Evolutionary conservation across 2,797 vertebrate species (phyloP).

Genomic region (Spondyliosoma cantharus): DNA sequence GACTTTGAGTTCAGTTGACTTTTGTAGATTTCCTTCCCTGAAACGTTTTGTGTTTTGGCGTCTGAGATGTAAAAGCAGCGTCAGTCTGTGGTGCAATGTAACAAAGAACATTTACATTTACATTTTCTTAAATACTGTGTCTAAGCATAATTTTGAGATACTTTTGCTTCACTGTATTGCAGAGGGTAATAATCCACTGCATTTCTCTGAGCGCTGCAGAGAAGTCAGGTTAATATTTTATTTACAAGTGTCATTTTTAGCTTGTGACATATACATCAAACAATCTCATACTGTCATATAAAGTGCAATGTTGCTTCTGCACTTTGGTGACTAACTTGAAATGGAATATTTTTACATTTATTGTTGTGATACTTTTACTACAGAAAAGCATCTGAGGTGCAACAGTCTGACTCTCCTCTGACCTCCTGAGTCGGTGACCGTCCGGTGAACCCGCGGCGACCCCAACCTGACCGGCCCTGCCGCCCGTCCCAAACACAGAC

Average conservation of each 20-base stretch:
- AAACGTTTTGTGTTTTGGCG: background rate
- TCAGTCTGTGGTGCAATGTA: background rate
- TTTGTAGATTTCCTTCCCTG: background rate
- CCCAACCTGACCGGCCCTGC: conserved; percentile 82
- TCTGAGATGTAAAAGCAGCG: background rate
- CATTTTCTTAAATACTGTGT: background rate
- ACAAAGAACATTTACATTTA: background rate
- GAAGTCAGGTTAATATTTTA: too few species aligned
- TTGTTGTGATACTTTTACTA: conserved; percentile 1
- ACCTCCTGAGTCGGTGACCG: conserved; percentile 87
- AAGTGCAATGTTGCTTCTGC: background rate
- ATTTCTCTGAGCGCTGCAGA: too few species aligned
- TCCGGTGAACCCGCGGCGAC: conserved; percentile 89
- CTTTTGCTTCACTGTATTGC: background rate
- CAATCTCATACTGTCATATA: background rate
- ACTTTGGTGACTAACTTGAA: background rate
- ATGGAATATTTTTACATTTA: background rate
- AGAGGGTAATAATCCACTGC: background rate
- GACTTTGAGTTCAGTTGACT: too few species aligned
- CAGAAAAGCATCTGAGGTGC: background rate
- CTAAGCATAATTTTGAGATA: background rate
- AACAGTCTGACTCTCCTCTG: conserved; percentile 71
- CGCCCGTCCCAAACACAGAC: conserved; percentile 59
- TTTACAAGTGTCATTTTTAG: background rate
- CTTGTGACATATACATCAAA: background rate